Evolutionary conservation across 2,113 vertebrate species (phyloP).

Genomic region (Zeus faber): DNA sequence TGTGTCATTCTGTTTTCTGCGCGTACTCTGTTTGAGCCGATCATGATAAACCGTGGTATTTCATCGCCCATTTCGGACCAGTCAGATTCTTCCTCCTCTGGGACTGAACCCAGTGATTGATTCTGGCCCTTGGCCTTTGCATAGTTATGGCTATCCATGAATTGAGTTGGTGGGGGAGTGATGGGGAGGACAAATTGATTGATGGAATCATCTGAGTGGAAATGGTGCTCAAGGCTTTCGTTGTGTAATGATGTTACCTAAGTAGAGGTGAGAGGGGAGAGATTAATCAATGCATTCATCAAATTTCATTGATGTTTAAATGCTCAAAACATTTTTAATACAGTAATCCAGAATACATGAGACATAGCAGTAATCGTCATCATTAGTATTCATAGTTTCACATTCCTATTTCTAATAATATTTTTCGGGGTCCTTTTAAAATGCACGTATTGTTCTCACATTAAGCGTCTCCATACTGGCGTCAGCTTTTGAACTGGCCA

Average conservation of each 20-base stretch:
- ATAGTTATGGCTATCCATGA: conserved; percentile 66
- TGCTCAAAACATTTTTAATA: too few species aligned
- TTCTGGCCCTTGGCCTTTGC: conserved; percentile 57
- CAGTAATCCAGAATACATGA: too few species aligned
- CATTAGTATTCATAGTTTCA: too few species aligned
- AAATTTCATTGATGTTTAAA: neutral
- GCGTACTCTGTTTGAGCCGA: conserved; percentile 36
- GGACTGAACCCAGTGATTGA: conserved; percentile 61
- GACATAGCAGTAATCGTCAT: too few species aligned
- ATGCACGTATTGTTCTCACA: conserved; percentile 66
- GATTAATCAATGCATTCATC: conserved; percentile 4
- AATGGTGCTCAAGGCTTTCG: conserved; percentile 42
- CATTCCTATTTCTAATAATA: too few species aligned
- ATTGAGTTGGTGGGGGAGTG: conserved; percentile 66
- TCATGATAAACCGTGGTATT: conserved; percentile 42
- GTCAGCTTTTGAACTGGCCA: conserved; percentile 62
- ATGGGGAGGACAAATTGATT: conserved; percentile 46
- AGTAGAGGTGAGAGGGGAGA: conserved; percentile 13
- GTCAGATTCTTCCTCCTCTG: conserved; percentile 75
- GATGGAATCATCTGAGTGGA: conserved; percentile 47
- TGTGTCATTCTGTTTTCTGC: too few species aligned
- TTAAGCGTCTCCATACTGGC: conserved; percentile 66
- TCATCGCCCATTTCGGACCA: conserved; percentile 75
- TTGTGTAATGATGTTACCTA: conserved; percentile 57
- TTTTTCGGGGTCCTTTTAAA: neutral